Conservation (phyloP, 2,888 invertebrate genomes). For the Ophion ellenae region DNA sequence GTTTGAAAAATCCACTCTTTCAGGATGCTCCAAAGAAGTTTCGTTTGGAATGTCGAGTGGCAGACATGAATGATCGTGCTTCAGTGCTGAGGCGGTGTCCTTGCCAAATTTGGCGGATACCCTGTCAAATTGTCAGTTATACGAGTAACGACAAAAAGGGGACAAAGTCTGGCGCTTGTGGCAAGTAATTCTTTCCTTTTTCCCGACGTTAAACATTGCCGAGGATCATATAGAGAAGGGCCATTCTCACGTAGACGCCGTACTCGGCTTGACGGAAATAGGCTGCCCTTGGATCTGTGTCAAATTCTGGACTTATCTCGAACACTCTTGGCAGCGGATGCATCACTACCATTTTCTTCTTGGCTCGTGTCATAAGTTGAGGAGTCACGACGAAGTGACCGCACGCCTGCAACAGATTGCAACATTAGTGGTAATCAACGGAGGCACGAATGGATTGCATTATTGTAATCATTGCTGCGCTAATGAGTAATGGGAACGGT, state of each 20-base stretch:
- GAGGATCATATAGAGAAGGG: slow-evolving; percentile 95
- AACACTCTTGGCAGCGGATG: slow-evolving; percentile 97
- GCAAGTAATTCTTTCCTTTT: neutral
- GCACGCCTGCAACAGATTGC: slow-evolving; percentile 87
- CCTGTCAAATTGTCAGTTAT: neutral
- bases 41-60: neutral
- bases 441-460: neutral
- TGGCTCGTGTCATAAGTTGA: slow-evolving; percentile 96
- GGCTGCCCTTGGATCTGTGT: slow-evolving; percentile 97
- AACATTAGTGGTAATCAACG: neutral
- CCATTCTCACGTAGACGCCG: slow-evolving; percentile 99
- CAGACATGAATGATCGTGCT: neutral
- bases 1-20: neutral
- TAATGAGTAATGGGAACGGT: too few relatives aligned
- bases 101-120: neutral
- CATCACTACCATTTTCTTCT: slow-evolving; percentile 97
- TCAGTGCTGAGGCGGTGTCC: neutral
- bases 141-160: neutral
- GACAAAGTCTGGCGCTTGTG: neutral
- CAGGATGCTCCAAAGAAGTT: neutral
- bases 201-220: slow-evolving; percentile 83
- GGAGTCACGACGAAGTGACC: slow-evolving; percentile 97
- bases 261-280: slow-evolving; percentile 99
- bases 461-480: too few relatives aligned
- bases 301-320: slow-evolving; percentile 97